Conservation (phyloP, 2,888 invertebrate genomes). For the Zaprionus obscuricornis region DNA sequence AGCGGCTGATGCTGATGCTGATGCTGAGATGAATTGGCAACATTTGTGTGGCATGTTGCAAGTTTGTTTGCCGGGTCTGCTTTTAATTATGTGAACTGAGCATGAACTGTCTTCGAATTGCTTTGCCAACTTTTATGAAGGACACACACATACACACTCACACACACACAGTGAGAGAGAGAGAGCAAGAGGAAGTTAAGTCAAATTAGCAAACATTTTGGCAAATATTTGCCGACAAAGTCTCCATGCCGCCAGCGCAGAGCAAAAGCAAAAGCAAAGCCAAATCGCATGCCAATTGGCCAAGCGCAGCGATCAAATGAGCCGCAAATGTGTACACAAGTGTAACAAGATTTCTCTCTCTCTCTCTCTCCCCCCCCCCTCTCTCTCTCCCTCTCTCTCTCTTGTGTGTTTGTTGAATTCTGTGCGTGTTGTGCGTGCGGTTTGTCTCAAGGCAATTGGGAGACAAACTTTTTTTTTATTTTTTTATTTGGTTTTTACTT, state of each 20-base stretch:
- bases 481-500: too few species aligned
- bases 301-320: constrained; percentile 71
- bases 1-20: too few species aligned
- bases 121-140: constrained; percentile 20
- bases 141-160: background rate
- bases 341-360: constrained; percentile 41
- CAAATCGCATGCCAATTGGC: constrained; percentile 65
- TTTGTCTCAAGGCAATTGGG: constrained; percentile 19
- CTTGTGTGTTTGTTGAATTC: constrained; percentile 10
- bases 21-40: too few species aligned
- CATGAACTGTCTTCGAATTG: constrained; percentile 13
- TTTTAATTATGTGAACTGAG: constrained; percentile 34
- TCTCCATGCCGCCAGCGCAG: background rate
- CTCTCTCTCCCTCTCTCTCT: too few species aligned
- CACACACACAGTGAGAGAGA: background rate
- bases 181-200: constrained; percentile 44
- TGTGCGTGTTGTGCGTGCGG: constrained; percentile 6
- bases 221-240: constrained; percentile 63
- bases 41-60: constrained; percentile 16
- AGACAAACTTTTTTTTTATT: constrained; percentile 10
- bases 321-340: constrained; percentile 72
- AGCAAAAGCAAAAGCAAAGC: background rate
- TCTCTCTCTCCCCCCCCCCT: too few species aligned
- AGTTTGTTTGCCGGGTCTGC: too few species aligned
- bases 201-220: constrained; percentile 75